Base-by-base conservation (phyloP, 2,797 vertebrate species). In the Sebastes hubbsi region DNA sequence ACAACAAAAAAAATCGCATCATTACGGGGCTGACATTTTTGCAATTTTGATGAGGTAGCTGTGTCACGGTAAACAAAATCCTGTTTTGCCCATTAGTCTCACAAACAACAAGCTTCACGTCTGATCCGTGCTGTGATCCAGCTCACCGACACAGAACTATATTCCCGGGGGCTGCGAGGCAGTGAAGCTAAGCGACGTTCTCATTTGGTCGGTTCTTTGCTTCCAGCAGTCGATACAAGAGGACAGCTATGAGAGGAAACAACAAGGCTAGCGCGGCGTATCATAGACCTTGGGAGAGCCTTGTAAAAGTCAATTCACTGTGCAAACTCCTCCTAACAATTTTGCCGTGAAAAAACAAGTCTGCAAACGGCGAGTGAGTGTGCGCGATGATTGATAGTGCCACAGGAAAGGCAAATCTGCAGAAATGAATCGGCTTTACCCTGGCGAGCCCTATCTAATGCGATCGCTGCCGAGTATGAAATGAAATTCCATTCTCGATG, bases 131-230 rank as follows among this genome's bases (percentile, higher is more conserved):
- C 91, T 90, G 76, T 59, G 91, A 91, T 92, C 93, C 93, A 85
- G 90, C 94, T 87, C 90, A 86, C 87, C 88, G 91, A 95, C 89
- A 90, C 80, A 83, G 90, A 94, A 94, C 88, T 42, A 42, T 94
- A 94, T 94, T 96, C 93, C 94, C 92, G 84, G 32, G 94, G 92
- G 92, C 84, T 74, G 87, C 63, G 27, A 79, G 77, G 89, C 91
- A 88, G 90, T 81, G 81, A 88, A 92, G 87, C 82, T 87, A 94
- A 94, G 93, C 89, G 88, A 89, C 94, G 88, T 92, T 93, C 91
- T 86, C 89, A 91, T 89, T 94, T 92, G 88, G 88, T 52, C 58
- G 86, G 88, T 87, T 82, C 70, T 34, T 77, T 49, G 16, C 16
- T 49, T 49, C 68, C 75, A 76, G 38, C 61, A 86, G 87, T 88